Conservation (phyloP, 1,140 invertebrate species). For the Cydia splendana region DNA sequence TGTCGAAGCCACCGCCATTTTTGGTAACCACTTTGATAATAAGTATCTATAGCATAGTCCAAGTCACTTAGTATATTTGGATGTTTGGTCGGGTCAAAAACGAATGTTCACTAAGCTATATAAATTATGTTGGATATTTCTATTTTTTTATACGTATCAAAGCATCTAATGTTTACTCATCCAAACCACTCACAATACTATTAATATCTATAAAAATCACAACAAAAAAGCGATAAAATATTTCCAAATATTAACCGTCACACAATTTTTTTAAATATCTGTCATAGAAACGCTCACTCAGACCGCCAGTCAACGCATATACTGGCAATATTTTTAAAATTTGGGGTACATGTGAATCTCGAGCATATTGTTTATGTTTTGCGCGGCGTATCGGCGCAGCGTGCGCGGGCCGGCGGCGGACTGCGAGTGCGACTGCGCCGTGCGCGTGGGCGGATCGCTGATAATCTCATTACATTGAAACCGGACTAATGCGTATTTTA, state of each 20-base stretch:
- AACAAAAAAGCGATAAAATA: neutral
- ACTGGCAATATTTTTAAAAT: neutral
- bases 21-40: neutral
- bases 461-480: slow-evolving; percentile 3
- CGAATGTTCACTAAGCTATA: neutral
- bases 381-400: neutral
- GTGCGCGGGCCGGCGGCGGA: neutral
- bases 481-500: neutral
- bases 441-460: slow-evolving; percentile 5
- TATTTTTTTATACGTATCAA: neutral
- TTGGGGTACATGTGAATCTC: neutral
- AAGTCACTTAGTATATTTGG: neutral
- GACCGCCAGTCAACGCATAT: neutral
- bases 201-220: neutral
- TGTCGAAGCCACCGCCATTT: slow-evolving; percentile 56
- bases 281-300: neutral
- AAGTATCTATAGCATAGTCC: neutral
- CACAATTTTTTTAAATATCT: neutral
- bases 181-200: neutral
- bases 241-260: neutral
- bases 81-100: neutral
- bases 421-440: neutral
- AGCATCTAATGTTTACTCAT: neutral
- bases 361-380: neutral
- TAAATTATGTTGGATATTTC: neutral